Evolutionary conservation across 2,113 vertebrate species (phyloP).

Genomic region (Thunnus thynnus): DNA sequence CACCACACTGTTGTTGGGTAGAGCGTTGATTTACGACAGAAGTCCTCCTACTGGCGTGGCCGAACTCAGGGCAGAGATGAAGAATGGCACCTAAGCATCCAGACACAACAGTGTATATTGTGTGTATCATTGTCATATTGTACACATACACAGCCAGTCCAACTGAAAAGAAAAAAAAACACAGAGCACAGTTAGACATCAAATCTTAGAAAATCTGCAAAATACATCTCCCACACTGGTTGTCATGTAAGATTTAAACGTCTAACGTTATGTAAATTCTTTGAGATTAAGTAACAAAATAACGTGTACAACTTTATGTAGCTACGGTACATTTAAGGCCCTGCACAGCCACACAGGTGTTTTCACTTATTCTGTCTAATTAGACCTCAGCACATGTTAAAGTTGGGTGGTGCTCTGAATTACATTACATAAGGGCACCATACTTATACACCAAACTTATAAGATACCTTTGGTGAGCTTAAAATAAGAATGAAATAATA

Average conservation of each 20-base stretch:
- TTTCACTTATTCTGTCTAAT: slow-evolving; percentile 12
- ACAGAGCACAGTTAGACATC: not conserved
- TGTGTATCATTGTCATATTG: slow-evolving; percentile 21
- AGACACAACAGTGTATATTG: slow-evolving; percentile 36
- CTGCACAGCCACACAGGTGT: slow-evolving; percentile 5
- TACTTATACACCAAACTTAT: not conserved
- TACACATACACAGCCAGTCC: slow-evolving; percentile 8
- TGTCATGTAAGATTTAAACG: not conserved
- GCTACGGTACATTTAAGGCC: not conserved
- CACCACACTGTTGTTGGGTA: slow-evolving; percentile 53
- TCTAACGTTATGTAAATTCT: not conserved
- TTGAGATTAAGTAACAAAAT: not conserved
- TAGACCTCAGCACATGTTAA: not conserved
- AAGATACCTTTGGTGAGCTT: not conserved
- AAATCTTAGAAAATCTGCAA: not conserved
- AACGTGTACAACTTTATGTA: not conserved
- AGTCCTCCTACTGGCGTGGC: slow-evolving; percentile 38
- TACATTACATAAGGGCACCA: not conserved
- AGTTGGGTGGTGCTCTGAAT: not conserved
- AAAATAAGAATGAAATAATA: not conserved
- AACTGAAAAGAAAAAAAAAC: slow-evolving; percentile 4
- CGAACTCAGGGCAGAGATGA: slow-evolving; percentile 35
- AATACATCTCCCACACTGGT: not conserved
- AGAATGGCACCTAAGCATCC: slow-evolving; percentile 45
- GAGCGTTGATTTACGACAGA: slow-evolving; percentile 58